Percentiles rank a stretch among this genome's conserved stretches.
phyloP scores from a whole-genome alignment of 2,113 vertebrate genomes.

The Panurus biarmicus region DNA sequence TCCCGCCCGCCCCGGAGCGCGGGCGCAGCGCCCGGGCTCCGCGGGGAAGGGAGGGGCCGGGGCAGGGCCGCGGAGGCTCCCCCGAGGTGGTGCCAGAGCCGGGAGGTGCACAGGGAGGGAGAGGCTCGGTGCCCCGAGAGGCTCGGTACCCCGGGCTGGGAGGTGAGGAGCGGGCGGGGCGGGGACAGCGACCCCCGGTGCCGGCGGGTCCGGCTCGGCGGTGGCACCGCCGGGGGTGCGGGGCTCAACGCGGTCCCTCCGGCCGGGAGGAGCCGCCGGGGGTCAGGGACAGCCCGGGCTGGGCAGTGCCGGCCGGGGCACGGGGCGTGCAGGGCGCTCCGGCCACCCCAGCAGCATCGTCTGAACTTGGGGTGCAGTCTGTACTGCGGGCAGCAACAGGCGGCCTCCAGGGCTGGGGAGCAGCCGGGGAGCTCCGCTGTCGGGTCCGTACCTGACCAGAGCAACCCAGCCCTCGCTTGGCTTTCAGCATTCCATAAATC shows the following conservation, averaged over 20 bases:
- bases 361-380: accelerated
- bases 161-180: not conserved
- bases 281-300: accelerated
- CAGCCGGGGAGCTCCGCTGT: not conserved
- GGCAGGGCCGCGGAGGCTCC: not conserved
- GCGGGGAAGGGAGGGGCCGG: not conserved
- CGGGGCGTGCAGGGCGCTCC: accelerated
- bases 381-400: not conserved
- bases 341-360: accelerated
- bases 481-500: accelerated
- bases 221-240: not conserved
- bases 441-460: accelerated
- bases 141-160: not conserved
- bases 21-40: not conserved
- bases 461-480: accelerated
- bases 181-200: not conserved
- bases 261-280: not conserved
- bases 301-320: not conserved
- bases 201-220: not conserved
- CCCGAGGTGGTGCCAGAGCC: not conserved
- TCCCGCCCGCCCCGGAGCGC: not conserved
- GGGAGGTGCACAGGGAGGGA: not conserved
- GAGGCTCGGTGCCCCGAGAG: too few relatives aligned
- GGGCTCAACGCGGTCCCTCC: not conserved
- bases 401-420: not conserved